Base-by-base conservation (phyloP, 2,797 vertebrate genomes). In the Cercopithecus petaurista region DNA sequence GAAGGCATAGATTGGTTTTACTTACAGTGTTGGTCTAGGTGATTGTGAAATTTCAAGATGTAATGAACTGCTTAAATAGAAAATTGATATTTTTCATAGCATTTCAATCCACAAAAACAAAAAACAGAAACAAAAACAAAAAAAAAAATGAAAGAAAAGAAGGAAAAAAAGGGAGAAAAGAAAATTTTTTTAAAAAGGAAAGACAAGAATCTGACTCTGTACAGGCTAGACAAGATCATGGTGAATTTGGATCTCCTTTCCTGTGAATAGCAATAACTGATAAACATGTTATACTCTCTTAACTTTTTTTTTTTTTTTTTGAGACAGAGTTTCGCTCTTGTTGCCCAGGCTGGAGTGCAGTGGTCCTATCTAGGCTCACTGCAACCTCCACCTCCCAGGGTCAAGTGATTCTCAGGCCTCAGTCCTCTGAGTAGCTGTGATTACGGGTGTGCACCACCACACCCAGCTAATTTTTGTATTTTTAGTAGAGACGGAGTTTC, bases 71-170 rank as follows among this genome's bases (percentile, higher is more conserved):
- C 15, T 64, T 64, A 39, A 48, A 30, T 19, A 79, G 75, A 57
- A 28, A 79, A 39, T 50, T 48, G 22, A 8, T n/a, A 8, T 67
- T 67, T 67, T 67, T 67, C 30, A 19, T 17, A 70, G n/a, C 19
- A n/a, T 22, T 70, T 70, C 19, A 22, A n/a, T n/a, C n/a, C 43
- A 43, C 41, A 43, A 43, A 7, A n/a, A n/a, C n/a, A n/a, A n/a
- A 43, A 43, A 43, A 8, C 7, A 43, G 9, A 43, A 43, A 8
- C 57, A 4, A 7, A 57, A 46, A 19, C 22, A 28, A 0, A 48
- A 7, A 0, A 48, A 7, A 39, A 0, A 48, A 12, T 12, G 48
- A 48, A 41, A 39, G 0, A 48, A 19, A 50, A 17, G 5, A 72
- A 39, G 15, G 12, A 19, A 39, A 15, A 43, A 46, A 15, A 36